Percentiles rank a stretch among this genome's conserved stretches.
Evolutionary conservation across 2,113 vertebrate species (phyloP).

Genomic region (Amphiprion percula): DNA sequence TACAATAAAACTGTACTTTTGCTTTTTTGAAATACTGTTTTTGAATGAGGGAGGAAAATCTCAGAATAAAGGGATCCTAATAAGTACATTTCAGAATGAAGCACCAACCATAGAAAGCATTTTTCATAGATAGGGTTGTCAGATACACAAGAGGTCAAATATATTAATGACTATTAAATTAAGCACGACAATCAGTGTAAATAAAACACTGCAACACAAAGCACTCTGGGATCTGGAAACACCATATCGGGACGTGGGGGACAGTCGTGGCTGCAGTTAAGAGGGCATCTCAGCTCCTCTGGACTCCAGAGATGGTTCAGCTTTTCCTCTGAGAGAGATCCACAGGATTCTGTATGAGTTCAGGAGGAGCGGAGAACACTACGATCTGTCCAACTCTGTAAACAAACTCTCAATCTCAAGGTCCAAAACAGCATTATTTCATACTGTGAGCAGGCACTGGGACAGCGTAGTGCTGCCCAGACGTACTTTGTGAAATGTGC

Average conservation of each 20-base stretch:
- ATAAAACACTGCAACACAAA: slow-evolving; percentile 82
- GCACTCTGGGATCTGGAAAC: slow-evolving; percentile 71
- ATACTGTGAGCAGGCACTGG: slow-evolving; percentile 10
- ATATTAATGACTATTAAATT: slow-evolving; percentile 90
- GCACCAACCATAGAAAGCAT: slow-evolving; percentile 87
- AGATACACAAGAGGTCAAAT: slow-evolving; percentile 87
- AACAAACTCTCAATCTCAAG: slow-evolving; percentile 61
- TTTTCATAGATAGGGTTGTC: slow-evolving; percentile 80
- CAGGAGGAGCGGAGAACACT: slow-evolving; percentile 53
- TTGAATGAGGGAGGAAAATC: slow-evolving; percentile 78
- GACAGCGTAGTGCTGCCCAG: not conserved
- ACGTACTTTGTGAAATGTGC: slow-evolving; percentile 41
- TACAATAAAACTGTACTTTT: slow-evolving; percentile 99
- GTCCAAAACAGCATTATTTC: slow-evolving; percentile 32
- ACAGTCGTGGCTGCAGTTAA: slow-evolving; percentile 60
- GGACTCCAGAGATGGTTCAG: slow-evolving; percentile 52
- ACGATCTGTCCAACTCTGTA: slow-evolving; percentile 63
- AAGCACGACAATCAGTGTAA: slow-evolving; percentile 85
- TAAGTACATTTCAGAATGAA: slow-evolving; percentile 85
- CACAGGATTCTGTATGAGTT: slow-evolving; percentile 69
- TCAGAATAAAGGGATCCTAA: slow-evolving; percentile 83
- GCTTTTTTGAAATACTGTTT: slow-evolving; percentile 87
- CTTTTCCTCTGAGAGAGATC: slow-evolving; percentile 68
- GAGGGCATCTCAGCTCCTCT: slow-evolving; percentile 43
- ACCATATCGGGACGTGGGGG: slow-evolving; percentile 54